A percentile compares a stretch with the other conserved stretches of the same genome.
These are phyloP conservation scores for Mizuhopecten yessoensis DNA, from an alignment of 1,140 invertebrate species.

Conservation along the genomic window DNA sequence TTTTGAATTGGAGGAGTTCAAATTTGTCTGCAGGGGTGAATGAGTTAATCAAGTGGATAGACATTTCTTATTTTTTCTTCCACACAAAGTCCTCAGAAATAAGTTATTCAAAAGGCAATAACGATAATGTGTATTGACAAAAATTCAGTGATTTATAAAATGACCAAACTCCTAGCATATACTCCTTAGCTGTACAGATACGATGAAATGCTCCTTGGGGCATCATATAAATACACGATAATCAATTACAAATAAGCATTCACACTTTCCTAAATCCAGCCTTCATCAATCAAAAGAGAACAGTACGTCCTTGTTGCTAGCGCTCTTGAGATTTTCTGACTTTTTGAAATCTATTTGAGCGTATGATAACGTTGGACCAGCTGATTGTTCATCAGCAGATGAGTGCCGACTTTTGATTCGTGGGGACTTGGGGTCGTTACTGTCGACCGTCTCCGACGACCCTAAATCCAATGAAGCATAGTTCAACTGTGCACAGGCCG, in stretches of 20 bases:
- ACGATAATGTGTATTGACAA: too few species aligned
- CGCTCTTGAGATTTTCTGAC: slow-evolving; percentile 70
- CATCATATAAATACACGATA: too few species aligned
- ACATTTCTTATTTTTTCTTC: too few species aligned
- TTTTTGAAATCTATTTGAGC: slow-evolving; percentile 75
- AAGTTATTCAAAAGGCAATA: too few species aligned
- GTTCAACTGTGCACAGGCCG: slow-evolving; percentile 58
- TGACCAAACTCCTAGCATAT: too few species aligned
- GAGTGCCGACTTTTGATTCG: slow-evolving; percentile 71
- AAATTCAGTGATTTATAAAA: too few species aligned
- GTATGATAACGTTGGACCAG: slow-evolving; percentile 68
- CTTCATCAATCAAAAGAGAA: slow-evolving; percentile 51
- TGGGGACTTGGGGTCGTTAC: slow-evolving; percentile 56
- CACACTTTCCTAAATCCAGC: neutral
- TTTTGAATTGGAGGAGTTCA: too few species aligned
- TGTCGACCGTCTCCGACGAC: slow-evolving; percentile 63
- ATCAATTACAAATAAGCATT: neutral
- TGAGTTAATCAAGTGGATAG: too few species aligned
- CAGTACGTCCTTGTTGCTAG: slow-evolving; percentile 63
- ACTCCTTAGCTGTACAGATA: too few species aligned
- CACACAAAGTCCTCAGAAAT: too few species aligned
- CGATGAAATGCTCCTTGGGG: too few species aligned
- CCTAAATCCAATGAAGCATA: slow-evolving; percentile 72
- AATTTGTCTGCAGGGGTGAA: too few species aligned
- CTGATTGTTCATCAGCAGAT: slow-evolving; percentile 62